A percentile compares a stretch with the other conserved stretches of the same genome.
These are phyloP conservation scores for Hydractinia symbiolongicarpus DNA, from an alignment of 30 jellyfish, hydroid and myxozoan species.

Conservation along the genomic window DNA sequence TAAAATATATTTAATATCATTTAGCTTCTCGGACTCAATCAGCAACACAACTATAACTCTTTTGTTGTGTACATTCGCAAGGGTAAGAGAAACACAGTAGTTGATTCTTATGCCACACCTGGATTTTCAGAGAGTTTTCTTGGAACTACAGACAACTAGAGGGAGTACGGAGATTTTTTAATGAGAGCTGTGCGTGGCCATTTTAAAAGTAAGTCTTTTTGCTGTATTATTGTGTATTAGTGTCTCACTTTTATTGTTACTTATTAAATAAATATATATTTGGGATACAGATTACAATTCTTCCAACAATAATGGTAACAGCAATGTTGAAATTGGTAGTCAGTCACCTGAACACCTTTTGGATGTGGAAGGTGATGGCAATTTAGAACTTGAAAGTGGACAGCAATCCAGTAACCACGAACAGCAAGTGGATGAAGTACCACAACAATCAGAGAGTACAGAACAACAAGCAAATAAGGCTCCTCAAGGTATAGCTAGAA, in stretches of 20 bases:
- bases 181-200: slow-evolving; percentile 9
- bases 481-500: too few species aligned
- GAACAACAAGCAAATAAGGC: too few species aligned
- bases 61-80: not conserved
- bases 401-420: not conserved
- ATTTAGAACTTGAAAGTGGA: not conserved
- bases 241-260: too few species aligned
- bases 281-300: not conserved
- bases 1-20: not conserved
- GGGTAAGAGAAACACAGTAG: slow-evolving; percentile 1
- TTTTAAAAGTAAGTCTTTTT: not conserved
- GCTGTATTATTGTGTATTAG: too few species aligned
- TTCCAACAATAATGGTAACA: not conserved
- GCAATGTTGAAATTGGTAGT: not conserved
- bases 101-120: not conserved
- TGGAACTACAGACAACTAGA: not conserved
- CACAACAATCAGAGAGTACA: too few species aligned
- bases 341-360: not conserved
- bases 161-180: not conserved
- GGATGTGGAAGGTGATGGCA: not conserved
- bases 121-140: slow-evolving; percentile 3
- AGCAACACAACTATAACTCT: not conserved
- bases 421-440: not conserved
- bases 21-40: slow-evolving; percentile 3
- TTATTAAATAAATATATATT: not conserved